Base-by-base conservation (phyloP, 2,113 vertebrate genomes). In the Coracopsis vasa region DNA sequence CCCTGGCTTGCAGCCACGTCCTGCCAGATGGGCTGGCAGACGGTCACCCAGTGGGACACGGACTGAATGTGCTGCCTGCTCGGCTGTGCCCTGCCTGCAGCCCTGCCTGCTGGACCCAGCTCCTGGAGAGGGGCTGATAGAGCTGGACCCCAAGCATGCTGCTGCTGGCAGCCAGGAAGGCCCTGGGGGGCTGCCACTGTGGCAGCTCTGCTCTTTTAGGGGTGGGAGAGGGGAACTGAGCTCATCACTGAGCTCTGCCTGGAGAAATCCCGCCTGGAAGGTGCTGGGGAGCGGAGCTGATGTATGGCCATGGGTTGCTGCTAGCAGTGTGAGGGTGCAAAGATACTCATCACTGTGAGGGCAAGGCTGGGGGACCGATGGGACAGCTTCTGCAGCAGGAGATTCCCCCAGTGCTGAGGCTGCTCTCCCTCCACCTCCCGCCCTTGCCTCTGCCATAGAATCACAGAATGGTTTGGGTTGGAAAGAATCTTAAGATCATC, bases 121-220 rank as follows among this genome's bases (percentile, higher is more conserved):
- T 47, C 47, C 48, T 14, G 15, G 18, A 31, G 47, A 54, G 25
- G 45, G n/a, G 61, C 54, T 62, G 67, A 62, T 50, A 82, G 33
- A 42, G 61, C 0, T n/a, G 0, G 33, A 24, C 6, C n/a, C 41
- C 0, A 1, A 44, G 56, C 78, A 45, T 39, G 54, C 78, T 74
- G 65, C 50, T 0, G 0, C 60, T 35, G 47, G 33, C n/a, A 29
- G 72, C 31, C 69, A 75, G 19, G 56, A 41, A 60, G 18, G 42
- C 51, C 11, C 51, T 19, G 42, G 44, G 67, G 19, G 48, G 73
- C 29, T 78, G 42, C 35, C 56, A 21, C 29, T 8, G 4, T 0
- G 0, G 44, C 45, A 47, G 62, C 66, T 92, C 72, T 78, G 80
- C 54, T 92, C 42, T 65, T 80, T 56, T 35, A 7, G 3, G 16